Base-by-base conservation (phyloP, 64 coral and sea anemone genomes). In the Platygyra sinensis region DNA sequence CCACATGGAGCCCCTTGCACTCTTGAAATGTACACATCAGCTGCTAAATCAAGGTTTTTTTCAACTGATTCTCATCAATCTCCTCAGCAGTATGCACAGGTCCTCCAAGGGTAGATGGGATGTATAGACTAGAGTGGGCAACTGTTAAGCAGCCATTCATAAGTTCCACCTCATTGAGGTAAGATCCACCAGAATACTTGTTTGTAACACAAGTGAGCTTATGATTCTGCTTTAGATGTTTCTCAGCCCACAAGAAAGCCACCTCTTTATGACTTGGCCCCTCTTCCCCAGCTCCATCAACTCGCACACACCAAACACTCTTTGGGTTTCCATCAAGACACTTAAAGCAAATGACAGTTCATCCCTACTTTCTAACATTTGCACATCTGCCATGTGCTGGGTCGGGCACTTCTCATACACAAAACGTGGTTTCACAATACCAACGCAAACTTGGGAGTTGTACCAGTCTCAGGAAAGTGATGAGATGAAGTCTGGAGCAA, bases 231-330 rank as follows among this genome's bases (percentile, higher is more conserved):
- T 28, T 57, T 3, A 50, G 80, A 15, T 62, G 84, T 76, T 11
- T 76, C 36, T 71, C 88, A 77, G 8, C 52, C 65, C 67, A 29
- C 69, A 94, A n/a, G 65, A 89, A 89, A 54, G 89, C 63, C 20
- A 92, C 83, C 63, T 92, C 90, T 75, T 31, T 27, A 86, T 87
- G 42, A 30, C 74, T 78, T 7, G 90, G 90, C 14, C 72, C 82
- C 76, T 92, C 90, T 67, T 87, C 90, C 33, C 83, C 74, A 71
- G 54, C 82, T 9, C 90, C 90, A 87, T 92, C 90, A 10, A 92
- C 90, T 67, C 75, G 18, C 27, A 92, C 79, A 69, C n/a, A 92
- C 16, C 87, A 83, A 64, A 92, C 67, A 39, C 54, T 36, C 33
- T 36, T 36, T 36, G 33, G 59, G 42, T 90, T 90, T 10, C 51